A percentile compares a stretch with the other conserved stretches of the same genome.
phyloP scores from a whole-genome alignment of 2,113 vertebrate species.

The Tenebrosternarchus preto region DNA sequence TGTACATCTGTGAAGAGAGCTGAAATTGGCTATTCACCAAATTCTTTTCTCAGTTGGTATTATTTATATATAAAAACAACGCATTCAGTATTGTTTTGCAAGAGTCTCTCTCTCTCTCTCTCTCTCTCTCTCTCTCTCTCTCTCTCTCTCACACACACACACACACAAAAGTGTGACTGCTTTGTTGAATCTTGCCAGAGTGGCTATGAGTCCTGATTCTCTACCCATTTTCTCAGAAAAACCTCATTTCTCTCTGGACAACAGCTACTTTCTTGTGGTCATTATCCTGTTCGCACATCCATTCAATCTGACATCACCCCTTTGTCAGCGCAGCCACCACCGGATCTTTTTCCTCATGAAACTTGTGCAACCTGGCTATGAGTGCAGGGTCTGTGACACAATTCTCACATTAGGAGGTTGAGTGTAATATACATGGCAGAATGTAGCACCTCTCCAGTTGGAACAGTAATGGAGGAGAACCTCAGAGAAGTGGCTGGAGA shows the following conservation, averaged over 20 bases:
- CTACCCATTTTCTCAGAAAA: slow-evolving; percentile 15
- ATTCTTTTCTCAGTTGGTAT: neutral
- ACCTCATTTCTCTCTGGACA: slow-evolving; percentile 12
- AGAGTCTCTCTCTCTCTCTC: too few species aligned
- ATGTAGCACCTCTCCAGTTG: slow-evolving; percentile 1
- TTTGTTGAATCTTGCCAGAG: neutral
- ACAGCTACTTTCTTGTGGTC: slow-evolving; percentile 24
- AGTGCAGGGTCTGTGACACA: slow-evolving; percentile 12
- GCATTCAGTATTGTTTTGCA: neutral
- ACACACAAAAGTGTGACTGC: slow-evolving; percentile 3
- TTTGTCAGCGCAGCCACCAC: slow-evolving; percentile 12
- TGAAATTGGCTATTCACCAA: neutral
- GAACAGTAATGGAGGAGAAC: slow-evolving; percentile 36
- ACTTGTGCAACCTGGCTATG: slow-evolving; percentile 14
- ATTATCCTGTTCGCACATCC: slow-evolving; percentile 25
- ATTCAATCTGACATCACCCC: slow-evolving; percentile 22
- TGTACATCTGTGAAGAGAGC: neutral
- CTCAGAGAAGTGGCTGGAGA: slow-evolving; percentile 10
- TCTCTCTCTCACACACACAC: slow-evolving; percentile 46
- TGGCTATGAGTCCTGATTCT: neutral
- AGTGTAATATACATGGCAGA: slow-evolving; percentile 30
- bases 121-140: too few species aligned
- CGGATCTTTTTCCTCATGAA: neutral
- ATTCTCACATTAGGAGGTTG: slow-evolving; percentile 3
- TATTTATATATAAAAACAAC: neutral